Conservation (phyloP, 1,140 invertebrate genomes). For the Adelges cooleyi region DNA sequence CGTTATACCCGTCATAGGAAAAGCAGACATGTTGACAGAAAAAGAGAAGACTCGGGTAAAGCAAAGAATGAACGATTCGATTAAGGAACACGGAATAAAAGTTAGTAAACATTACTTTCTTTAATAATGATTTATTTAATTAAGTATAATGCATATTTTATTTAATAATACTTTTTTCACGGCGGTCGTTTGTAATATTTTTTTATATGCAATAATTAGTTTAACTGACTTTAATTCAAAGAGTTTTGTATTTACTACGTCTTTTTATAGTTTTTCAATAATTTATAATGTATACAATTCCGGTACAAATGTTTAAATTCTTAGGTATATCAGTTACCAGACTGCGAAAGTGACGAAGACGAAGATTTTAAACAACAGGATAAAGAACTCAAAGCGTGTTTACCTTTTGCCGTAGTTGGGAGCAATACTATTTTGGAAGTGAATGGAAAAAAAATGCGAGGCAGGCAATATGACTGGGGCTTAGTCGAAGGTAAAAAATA, state of each 20-base stretch:
- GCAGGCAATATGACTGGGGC: slow-evolving; percentile 95
- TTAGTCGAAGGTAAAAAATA: slow-evolving; percentile 84
- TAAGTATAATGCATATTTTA: no score
- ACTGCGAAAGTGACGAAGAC: slow-evolving; percentile 87
- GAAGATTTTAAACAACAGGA: slow-evolving; percentile 88
- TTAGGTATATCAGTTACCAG: slow-evolving; percentile 91
- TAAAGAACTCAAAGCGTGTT: slow-evolving; percentile 72
- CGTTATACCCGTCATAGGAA: slow-evolving; percentile 94
- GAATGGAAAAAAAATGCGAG: slow-evolving; percentile 70
- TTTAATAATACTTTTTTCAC: no score
- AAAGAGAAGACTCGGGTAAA: slow-evolving; percentile 82
- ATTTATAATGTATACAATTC: no score
- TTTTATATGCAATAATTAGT: no score
- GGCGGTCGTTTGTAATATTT: no score
- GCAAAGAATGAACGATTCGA: slow-evolving; percentile 62
- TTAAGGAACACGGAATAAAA: slow-evolving; percentile 73
- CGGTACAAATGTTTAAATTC: no score
- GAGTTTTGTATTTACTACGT: no score
- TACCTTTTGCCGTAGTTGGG: slow-evolving; percentile 94
- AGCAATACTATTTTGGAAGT: slow-evolving; percentile 90
- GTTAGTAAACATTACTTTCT: slow-evolving; percentile 43
- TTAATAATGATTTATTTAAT: no score
- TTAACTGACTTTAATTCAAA: no score
- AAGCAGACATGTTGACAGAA: slow-evolving; percentile 89
- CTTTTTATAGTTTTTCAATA: no score